Conservation (phyloP, 2,797 vertebrate genomes). For the Acropternis orthonyx region DNA sequence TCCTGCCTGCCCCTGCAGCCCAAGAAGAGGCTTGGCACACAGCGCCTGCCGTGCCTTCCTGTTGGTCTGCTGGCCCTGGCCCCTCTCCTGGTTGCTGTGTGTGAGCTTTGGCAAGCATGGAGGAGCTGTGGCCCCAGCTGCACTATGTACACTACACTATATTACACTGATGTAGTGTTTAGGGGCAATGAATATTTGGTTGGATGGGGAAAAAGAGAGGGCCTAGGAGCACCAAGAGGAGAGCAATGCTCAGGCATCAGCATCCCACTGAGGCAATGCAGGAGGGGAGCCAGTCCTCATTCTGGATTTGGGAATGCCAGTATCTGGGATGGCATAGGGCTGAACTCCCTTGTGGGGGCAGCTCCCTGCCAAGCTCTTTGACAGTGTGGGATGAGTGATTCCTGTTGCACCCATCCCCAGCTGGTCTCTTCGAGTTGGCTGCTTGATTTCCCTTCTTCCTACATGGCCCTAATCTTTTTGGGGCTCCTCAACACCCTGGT, state of each 20-base stretch:
- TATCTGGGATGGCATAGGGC: not conserved
- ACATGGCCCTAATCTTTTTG: not conserved
- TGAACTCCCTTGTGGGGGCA: not conserved
- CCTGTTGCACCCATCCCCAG: not conserved
- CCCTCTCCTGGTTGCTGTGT: not conserved
- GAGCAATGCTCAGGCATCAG: not conserved
- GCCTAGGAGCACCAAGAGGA: not conserved
- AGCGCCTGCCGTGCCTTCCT: not conserved
- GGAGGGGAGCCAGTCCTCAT: not conserved
- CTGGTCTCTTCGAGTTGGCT: not conserved
- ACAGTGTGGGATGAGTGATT: not conserved
- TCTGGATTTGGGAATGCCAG: not conserved
- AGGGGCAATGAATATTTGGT: constrained; percentile 69
- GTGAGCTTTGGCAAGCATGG: constrained; percentile 29
- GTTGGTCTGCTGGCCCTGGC: not conserved
- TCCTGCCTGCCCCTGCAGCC: not conserved
- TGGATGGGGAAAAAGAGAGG: constrained; percentile 1
- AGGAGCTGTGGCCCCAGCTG: constrained; percentile 65
- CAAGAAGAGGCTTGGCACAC: fast-evolving
- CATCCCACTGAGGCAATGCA: fast-evolving
- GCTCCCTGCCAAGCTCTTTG: not conserved
- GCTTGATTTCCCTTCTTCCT: not conserved
- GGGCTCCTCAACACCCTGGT: not conserved
- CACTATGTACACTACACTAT: no score
- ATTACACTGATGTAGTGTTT: constrained; percentile 74